Evolutionary conservation across 2,113 vertebrate species (phyloP).

Genomic region (Rhinolophus sinicus): DNA sequence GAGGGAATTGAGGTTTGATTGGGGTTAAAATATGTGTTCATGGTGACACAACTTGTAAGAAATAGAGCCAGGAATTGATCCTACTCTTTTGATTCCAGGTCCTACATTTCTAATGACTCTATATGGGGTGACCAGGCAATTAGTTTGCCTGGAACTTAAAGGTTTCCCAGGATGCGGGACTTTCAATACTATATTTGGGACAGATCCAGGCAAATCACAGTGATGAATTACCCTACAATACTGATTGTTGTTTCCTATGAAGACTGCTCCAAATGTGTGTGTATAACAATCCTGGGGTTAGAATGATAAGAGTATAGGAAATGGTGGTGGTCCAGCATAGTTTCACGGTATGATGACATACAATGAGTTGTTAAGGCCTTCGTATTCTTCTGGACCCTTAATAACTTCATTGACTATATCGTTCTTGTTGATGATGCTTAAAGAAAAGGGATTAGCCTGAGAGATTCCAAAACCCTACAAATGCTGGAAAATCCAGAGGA

Average conservation of each 20-base stretch:
- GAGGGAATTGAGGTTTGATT: neutral
- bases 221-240: neutral
- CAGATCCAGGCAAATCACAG: neutral
- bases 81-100: neutral
- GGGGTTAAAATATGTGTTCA: neutral
- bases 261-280: neutral
- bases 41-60: neutral
- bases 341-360: neutral
- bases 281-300: neutral
- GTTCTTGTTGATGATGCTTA: neutral
- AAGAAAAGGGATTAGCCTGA: neutral
- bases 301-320: neutral
- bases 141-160: neutral
- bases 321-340: neutral
- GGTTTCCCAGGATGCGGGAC: neutral
- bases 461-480: neutral
- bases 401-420: neutral
- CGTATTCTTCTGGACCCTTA: neutral
- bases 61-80: neutral
- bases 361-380: neutral
- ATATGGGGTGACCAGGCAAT: accelerated
- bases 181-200: neutral
- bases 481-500: neutral
- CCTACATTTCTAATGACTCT: neutral
- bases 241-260: neutral